Base-by-base conservation (phyloP, 2,797 vertebrate genomes). In the Coregonus sp. region DNA sequence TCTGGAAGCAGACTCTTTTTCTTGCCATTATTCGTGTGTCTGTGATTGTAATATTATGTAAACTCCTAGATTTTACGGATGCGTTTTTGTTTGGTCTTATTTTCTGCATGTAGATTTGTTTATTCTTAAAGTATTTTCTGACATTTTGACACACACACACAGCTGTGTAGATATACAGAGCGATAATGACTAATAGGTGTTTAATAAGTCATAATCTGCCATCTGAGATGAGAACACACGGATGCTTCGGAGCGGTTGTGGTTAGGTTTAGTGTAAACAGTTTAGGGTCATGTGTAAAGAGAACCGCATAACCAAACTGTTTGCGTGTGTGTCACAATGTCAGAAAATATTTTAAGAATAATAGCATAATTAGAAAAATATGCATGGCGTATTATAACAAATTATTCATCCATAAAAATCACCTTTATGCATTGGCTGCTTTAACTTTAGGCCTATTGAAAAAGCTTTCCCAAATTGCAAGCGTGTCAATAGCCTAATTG, bases 161-260 rank as follows among this genome's bases (percentile, higher is more conserved):
- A 73, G 16, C 70, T 40, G 67, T 67, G 31, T 61, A 35, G 33
- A 74, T 73, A 67, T 69, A 52, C 33, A 54, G 47, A 40, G 20
- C 5, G 35, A 20, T 7, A 61, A 77, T 69, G 47, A 29, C 4
- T 70, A 70, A 70, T 76, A 35, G 76, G 12, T 66, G 66, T 79
- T 82, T 74, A 51, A 66, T 54, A 65, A 65, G 52, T 72, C 76
- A 70, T 73, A 75, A 78, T 63, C 52, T 33, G 66, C 71, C 37
- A 9, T 33, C 47, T 77, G 33, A 29, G 59, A 67, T 20, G 47
- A 68, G 35, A 63, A 47, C 52, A 61, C 9, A 77, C 40, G 65
- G 35, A 47, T 40, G 31, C 37, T 35, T 33, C 7, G 18, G 56
- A 69, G 4, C 16, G 50, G 68, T 66, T 70, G 16, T 51, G 72